Conservation (phyloP, 2,113 vertebrate species). For the Mobula birostris region DNA sequence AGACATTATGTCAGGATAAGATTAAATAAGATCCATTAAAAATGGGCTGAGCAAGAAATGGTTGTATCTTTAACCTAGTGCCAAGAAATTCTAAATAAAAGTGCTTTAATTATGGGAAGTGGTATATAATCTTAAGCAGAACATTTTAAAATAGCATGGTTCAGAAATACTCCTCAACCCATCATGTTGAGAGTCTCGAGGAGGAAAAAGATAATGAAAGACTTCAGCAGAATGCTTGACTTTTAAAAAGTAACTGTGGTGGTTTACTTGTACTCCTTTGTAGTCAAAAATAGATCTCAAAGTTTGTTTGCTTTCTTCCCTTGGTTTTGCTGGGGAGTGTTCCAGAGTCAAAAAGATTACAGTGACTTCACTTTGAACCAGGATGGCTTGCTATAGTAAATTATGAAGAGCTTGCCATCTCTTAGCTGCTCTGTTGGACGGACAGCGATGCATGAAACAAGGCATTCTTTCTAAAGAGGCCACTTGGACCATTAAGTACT, state of each 20-base stretch:
- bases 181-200: not conserved
- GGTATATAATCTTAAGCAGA: not conserved
- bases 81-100: not conserved
- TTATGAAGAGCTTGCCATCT: not conserved
- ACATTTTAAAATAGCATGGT: constrained; percentile 6
- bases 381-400: not conserved
- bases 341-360: not conserved
- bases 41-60: not conserved
- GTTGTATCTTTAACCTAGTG: not conserved
- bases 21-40: not conserved
- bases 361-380: not conserved
- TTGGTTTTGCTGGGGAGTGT: not conserved
- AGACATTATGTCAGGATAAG: not conserved
- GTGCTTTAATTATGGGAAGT: constrained; percentile 3
- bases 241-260: not conserved
- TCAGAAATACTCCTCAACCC: not conserved
- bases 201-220: constrained; percentile 26
- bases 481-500: not conserved
- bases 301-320: not conserved
- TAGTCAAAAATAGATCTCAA: not conserved
- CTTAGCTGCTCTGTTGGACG: not conserved
- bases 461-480: not conserved
- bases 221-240: not conserved
- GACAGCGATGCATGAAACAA: not conserved
- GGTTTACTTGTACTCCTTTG: not conserved